Conservation (phyloP, 2,797 vertebrate genomes). For the Oreochromis grahami region DNA sequence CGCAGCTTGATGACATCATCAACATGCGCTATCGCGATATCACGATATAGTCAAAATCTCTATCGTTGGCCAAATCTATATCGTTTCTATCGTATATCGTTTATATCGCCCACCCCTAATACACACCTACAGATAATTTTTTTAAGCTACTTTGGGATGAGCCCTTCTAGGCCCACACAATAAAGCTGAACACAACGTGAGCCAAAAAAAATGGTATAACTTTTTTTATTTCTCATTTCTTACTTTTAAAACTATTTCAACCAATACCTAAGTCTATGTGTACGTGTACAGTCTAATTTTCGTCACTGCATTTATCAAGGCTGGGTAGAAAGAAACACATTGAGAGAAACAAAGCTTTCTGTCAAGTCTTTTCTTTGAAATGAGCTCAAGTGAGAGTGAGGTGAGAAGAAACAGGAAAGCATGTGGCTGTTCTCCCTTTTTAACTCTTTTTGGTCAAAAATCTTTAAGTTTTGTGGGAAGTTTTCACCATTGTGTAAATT, state of each 20-base stretch:
- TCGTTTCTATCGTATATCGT: no score
- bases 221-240: not conserved
- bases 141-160: not conserved
- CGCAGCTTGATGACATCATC: no score
- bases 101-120: no score
- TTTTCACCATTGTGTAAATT: not conserved
- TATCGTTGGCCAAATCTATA: no score
- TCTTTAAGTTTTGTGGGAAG: not conserved
- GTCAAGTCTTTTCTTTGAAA: not conserved
- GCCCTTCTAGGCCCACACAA: not conserved
- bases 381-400: not conserved
- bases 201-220: not conserved
- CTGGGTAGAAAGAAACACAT: not conserved
- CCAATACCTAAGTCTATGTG: not conserved
- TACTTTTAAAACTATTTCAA: not conserved
- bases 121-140: not conserved
- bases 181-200: not conserved
- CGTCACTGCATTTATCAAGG: not conserved
- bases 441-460: not conserved
- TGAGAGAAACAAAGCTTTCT: not conserved
- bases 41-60: no score
- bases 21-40: no score
- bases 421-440: not conserved
- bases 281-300: not conserved
- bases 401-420: not conserved